Evolutionary conservation across 1,140 invertebrate genomes (phyloP).

Genomic region (Plectrocnemia conspersa): DNA sequence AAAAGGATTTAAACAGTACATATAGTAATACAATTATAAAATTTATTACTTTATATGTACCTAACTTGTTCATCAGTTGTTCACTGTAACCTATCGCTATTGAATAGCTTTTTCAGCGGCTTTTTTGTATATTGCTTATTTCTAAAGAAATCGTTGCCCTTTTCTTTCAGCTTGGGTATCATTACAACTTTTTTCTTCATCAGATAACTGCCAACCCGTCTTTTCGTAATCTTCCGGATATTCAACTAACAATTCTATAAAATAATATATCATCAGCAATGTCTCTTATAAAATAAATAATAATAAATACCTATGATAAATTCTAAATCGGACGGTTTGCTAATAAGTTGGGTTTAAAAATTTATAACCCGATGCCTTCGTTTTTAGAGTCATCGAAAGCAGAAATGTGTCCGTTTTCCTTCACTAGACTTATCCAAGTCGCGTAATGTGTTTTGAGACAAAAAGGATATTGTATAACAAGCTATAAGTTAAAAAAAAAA

Average conservation of each 20-base stretch:
- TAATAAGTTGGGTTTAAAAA: constrained; percentile 84
- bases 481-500: constrained; percentile 61
- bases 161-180: constrained; percentile 70
- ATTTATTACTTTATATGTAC: neutral
- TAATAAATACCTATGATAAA: constrained; percentile 84
- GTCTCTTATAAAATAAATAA: too few species aligned
- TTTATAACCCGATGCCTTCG: constrained; percentile 81
- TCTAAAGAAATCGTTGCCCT: constrained; percentile 82
- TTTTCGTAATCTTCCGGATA: constrained; percentile 82
- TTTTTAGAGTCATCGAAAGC: constrained; percentile 83
- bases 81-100: constrained; percentile 84
- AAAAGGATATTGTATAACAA: constrained; percentile 82
- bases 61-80: constrained; percentile 87
- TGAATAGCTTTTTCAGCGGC: constrained; percentile 77
- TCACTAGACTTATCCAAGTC: constrained; percentile 66
- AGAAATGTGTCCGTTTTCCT: constrained; percentile 66
- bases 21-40: neutral
- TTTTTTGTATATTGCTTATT: constrained; percentile 65
- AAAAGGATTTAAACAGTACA: constrained; percentile 37
- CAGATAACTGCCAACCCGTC: constrained; percentile 87
- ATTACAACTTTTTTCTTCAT: constrained; percentile 73
- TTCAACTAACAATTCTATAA: constrained; percentile 73
- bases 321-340: constrained; percentile 73
- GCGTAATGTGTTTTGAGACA: constrained; percentile 87
- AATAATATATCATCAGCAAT: constrained; percentile 6